Evolutionary conservation across 2,888 invertebrate genomes (phyloP), one percentile per base, ranked within the genome.

Genomic region (Cephus runcator): DNA sequence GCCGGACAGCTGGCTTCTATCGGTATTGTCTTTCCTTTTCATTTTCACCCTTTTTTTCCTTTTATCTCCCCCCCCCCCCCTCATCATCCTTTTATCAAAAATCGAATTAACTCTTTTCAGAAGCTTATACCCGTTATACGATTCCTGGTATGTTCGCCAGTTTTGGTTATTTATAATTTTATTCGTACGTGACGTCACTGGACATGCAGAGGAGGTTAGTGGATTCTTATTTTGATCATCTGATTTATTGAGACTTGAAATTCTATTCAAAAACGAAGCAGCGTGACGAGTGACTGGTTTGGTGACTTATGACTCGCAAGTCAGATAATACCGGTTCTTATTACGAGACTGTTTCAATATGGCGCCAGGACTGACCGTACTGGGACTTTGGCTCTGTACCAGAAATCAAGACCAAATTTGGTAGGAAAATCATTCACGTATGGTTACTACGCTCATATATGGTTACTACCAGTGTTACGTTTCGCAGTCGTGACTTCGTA

Each of bases 241-340:
- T 56, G 71, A 34, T 71, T 71, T 71, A 71, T 71, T 34, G 12
- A 31, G 31, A 34, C 71, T 31, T 31, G 23, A 74, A 74, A 74
- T 34, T 35, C 12, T 74, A 74, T 34, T 34, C 11, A 35, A 74
- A 74, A 74, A 34, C 11, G 74, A 74, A 11, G 23, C 34, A 34
- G 35, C n/a, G 74, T 33, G 36, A 34, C 74, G 74, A 23, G 71
- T 34, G 71, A 31, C 71, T 71, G 71, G 71, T 71, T 30, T 71
- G 71, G 12, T 71, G 71, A 74, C 34, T 34, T 74, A 74, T 34
- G 74, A 74, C 34, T 74, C 35, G 74, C 35, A 23, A 34, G 74
- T 15, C 34, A 71, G 31, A 30, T 34, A 74, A 34, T 74, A 74
- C 74, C 36, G 74, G 74, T 74, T 74, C 74, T 74, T 74, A 33